Conservation (phyloP, 2,113 vertebrate species). For the Muntiacus muntjak region DNA sequence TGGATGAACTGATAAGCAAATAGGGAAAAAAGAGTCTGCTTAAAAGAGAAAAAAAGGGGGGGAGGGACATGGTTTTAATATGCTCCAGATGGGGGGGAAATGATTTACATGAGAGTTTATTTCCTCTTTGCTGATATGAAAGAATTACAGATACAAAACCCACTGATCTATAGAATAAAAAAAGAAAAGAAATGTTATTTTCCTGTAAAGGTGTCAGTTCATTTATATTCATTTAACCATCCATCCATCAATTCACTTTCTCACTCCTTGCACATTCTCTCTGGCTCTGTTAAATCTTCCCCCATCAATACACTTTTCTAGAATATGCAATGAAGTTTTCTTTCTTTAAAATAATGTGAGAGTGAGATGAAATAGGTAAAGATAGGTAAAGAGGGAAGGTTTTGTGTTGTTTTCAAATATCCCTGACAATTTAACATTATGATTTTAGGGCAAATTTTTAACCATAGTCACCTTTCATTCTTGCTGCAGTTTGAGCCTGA, state of each 20-base stretch:
- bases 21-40: constrained; percentile 82
- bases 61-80: constrained; percentile 90
- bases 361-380: constrained; percentile 66
- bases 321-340: constrained; percentile 84
- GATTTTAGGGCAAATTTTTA: constrained; percentile 59
- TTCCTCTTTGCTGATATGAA: constrained; percentile 90
- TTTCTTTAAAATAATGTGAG: constrained; percentile 69
- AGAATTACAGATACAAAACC: constrained; percentile 88
- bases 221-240: constrained; percentile 93
- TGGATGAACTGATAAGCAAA: constrained; percentile 97
- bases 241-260: constrained; percentile 88
- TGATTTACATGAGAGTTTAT: constrained; percentile 96
- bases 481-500: constrained; percentile 2
- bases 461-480: constrained; percentile 5
- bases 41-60: constrained; percentile 88
- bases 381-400: constrained; percentile 30
- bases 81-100: constrained; percentile 89
- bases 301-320: constrained; percentile 78
- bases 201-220: constrained; percentile 89
- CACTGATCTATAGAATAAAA: constrained; percentile 91
- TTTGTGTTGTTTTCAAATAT: constrained; percentile 48
- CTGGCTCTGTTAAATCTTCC: constrained; percentile 81
- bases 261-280: constrained; percentile 84
- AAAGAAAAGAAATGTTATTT: constrained; percentile 89
- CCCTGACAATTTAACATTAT: constrained; percentile 15